A percentile compares a stretch with the other conserved stretches of the same genome.
phyloP scores from a whole-genome alignment of 2,113 vertebrate genomes.

The human (Homo sapiens) region DNA sequence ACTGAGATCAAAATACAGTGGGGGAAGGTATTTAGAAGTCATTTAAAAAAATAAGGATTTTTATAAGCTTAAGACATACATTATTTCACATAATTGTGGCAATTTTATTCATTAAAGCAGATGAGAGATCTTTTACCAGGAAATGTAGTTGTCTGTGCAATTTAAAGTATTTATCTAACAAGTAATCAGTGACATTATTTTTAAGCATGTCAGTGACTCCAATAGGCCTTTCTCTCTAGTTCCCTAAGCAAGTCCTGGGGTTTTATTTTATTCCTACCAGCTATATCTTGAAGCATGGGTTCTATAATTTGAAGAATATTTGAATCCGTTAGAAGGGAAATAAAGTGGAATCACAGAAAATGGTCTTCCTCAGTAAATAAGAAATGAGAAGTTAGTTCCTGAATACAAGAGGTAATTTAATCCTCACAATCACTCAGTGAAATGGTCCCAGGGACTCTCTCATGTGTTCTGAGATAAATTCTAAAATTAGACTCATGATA shows the following conservation, averaged over 20 bases:
- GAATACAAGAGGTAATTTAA: neutral
- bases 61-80: neutral
- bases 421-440: neutral
- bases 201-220: neutral
- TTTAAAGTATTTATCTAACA: neutral
- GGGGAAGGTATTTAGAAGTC: neutral
- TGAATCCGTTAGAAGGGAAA: neutral
- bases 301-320: neutral
- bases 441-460: neutral
- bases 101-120: neutral
- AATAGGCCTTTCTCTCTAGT: neutral
- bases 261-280: neutral
- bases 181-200: constrained; percentile 2
- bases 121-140: neutral
- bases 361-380: neutral
- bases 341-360: neutral
- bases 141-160: neutral
- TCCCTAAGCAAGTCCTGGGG: neutral
- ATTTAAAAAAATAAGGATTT: neutral
- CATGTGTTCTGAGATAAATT: neutral
- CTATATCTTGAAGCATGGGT: neutral
- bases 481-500: neutral
- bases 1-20: neutral
- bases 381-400: neutral
- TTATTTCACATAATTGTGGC: neutral